A percentile compares a stretch with the other conserved stretches of the same genome.
Evolutionary conservation across 2,797 vertebrate genomes (phyloP).

Genomic region (Sarcophilus harrisii): DNA sequence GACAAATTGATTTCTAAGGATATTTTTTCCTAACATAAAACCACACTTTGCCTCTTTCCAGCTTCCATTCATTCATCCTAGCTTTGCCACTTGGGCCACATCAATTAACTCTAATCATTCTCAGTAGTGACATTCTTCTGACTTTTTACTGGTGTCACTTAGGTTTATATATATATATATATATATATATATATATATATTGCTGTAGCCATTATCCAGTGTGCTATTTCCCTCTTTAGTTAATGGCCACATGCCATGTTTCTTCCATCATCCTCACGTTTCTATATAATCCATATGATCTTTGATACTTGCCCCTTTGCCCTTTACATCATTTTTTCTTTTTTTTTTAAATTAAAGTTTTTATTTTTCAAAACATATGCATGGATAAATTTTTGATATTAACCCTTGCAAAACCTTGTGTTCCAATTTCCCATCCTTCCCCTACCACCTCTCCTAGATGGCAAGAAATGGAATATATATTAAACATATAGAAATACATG

Average conservation of each 20-base stretch:
- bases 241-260: background rate
- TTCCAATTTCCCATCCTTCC: no score
- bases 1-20: background rate
- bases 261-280: background rate
- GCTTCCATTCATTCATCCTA: background rate
- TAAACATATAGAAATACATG: no score
- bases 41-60: background rate
- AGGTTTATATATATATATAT: background rate
- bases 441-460: no score
- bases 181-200: no score
- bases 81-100: background rate
- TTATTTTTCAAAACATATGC: no score
- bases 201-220: background rate
- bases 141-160: slow-evolving; percentile 1
- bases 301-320: slow-evolving; percentile 10
- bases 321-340: slow-evolving; percentile 11
- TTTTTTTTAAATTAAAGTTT: no score
- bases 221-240: background rate
- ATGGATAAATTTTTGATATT: no score
- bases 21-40: background rate
- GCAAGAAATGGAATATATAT: no score
- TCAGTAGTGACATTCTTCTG: background rate
- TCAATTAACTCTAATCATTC: background rate
- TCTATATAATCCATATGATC: background rate
- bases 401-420: no score